Evolutionary conservation across 2,797 vertebrate genomes (phyloP), one percentile per base, ranked within the genome.

Genomic region (Leucoraja ocellata): DNA sequence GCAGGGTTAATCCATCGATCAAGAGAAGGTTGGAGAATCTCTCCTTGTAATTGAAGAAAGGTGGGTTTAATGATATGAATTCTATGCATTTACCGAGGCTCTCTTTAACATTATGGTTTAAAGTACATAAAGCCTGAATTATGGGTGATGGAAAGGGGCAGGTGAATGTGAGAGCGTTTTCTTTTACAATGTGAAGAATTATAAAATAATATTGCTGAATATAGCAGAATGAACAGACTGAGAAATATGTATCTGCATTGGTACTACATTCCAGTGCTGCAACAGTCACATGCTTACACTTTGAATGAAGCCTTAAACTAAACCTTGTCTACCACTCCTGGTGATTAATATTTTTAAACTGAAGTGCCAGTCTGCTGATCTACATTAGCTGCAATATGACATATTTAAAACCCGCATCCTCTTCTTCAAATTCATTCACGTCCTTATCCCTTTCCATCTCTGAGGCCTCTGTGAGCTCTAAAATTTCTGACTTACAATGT

Each of bases 191-290:
- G 63, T 68, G 65, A 2, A 68, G 61, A 21, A 32, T 36, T 88
- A 32, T 88, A 68, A 1, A 65, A 68, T 36, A 63, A 36, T 32
- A 6, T 9, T 68, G 7, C 63, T 88, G n/a, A 86, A 86, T 86
- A 32, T n/a, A 28, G 13, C 28, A n/a, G 54, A 10, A 86, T n/a
- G 13, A 88, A 65, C 61, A 88, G 61, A 88, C n/a, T n/a, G 28
- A 16, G 21, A 18, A 32, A 88, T 9, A 68, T 14, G 68, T 2
- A 18, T n/a, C 61, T 68, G n/a, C n/a, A 7, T 58, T 36, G n/a
- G 28, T 32, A 68, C 84, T 88, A 61, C 28, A 88, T 32, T 68
- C 28, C 63, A 88, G 61, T 88, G 32, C 84, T 88, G 84, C 84
- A 86, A 63, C 14, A 32, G 18, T 16, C 61, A 88, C 84, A 16